A percentile compares a stretch with the other conserved stretches of the same genome.
These are phyloP conservation scores for Stegastes partitus DNA, from an alignment of 2,113 vertebrate species.

Conservation along the genomic window DNA sequence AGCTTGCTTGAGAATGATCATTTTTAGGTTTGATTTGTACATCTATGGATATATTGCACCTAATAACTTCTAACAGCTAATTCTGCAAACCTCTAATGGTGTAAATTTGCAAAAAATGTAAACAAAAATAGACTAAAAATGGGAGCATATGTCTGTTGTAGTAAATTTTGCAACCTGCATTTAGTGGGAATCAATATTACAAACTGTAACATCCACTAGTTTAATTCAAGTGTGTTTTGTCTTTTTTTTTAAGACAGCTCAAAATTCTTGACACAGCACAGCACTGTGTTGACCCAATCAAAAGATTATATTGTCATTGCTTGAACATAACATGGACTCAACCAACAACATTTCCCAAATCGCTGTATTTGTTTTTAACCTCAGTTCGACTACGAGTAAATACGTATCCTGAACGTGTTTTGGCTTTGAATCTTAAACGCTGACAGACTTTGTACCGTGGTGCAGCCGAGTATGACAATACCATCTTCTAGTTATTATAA, in stretches of 20 bases:
- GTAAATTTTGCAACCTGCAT: too few species aligned
- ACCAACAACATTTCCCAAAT: not conserved
- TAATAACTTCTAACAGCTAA: too few species aligned
- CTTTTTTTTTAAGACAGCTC: too few species aligned
- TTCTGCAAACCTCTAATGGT: too few species aligned
- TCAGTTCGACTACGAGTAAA: conserved; percentile 3
- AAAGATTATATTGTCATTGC: not conserved
- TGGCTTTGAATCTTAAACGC: not conserved
- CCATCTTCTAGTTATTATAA: not conserved
- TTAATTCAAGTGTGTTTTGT: not conserved
- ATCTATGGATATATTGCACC: not conserved
- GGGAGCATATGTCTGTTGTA: too few species aligned
- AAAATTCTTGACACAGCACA: not conserved
- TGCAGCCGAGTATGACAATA: not conserved
- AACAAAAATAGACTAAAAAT: too few species aligned
- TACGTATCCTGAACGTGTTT: not conserved
- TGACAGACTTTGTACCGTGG: not conserved
- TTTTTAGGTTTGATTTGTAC: not conserved
- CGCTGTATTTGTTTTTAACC: not conserved
- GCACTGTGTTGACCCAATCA: not conserved
- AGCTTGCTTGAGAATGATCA: not conserved
- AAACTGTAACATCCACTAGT: not conserved
- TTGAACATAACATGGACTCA: too few species aligned
- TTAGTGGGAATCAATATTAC: too few species aligned
- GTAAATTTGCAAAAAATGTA: too few species aligned